Percentiles rank a stretch among this genome's conserved stretches.
Conservation (phyloP, 2,797 vertebrate species). For the Hipposideros larvatus region DNA sequence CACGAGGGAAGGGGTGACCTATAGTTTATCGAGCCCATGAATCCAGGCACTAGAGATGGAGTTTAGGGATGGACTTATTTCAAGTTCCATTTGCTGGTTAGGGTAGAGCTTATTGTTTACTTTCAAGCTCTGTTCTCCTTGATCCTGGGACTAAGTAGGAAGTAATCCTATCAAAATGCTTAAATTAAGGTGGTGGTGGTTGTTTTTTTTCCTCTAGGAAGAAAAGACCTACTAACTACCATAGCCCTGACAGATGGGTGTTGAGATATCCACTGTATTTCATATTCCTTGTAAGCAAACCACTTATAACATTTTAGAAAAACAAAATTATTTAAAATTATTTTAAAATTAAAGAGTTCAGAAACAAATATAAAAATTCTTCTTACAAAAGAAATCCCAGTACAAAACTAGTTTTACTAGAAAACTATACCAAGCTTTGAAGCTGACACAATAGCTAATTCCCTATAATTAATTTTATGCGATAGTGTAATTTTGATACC, state of each 20-base stretch:
- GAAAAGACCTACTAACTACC: neutral
- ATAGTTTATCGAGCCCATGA: neutral
- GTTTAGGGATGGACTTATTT: neutral
- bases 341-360: neutral
- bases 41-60: neutral
- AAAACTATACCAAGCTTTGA: neutral
- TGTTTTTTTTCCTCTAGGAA: neutral
- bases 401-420: neutral
- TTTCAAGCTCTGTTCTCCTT: neutral
- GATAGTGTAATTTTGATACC: neutral
- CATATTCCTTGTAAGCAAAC: neutral
- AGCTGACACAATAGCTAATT: neutral
- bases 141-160: neutral
- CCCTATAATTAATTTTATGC: neutral
- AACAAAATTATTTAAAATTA: neutral
- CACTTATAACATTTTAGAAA: neutral
- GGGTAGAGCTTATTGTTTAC: too few species aligned
- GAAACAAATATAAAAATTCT: neutral
- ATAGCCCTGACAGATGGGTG: neutral
- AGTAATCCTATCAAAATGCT: neutral
- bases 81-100: neutral
- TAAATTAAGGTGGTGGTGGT: neutral
- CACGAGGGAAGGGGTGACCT: neutral
- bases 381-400: neutral
- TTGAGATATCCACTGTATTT: neutral